Base-by-base conservation (phyloP, 2,113 vertebrate genomes). In the Canis aureus region DNA sequence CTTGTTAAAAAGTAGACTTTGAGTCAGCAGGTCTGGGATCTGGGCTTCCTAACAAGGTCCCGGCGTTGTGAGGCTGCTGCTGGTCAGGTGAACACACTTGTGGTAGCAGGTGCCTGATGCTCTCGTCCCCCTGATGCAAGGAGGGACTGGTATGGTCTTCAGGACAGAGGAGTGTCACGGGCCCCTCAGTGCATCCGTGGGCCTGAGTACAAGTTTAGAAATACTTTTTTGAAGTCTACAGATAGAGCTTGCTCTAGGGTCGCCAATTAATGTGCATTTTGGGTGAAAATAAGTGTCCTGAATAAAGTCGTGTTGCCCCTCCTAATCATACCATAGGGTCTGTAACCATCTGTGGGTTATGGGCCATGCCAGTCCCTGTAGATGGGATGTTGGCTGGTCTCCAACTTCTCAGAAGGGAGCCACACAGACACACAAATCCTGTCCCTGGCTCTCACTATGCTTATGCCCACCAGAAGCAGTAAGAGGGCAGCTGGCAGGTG, bases 71-170 rank as follows among this genome's bases (percentile, higher is more conserved):
- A 62, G 80, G 43, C 8, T 51, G 3, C 79, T 19, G 9, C 55
- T 57, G 4, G 13, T 29, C 3, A 0, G 59, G 35, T n/a, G 66
- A 27, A 23, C 23, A 3, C 2, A 1, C 22, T 0, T 17, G 4
- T 23, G 78, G 59, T 6, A 27, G 25, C 35, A 23, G 51, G n/a
- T 59, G 57, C n/a, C 17, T 19, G 29, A 17, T 7, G 7, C 57
- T 53, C 71, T 82, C 8, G 10, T 9, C 25, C 22, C 62, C 2
- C 4, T 16, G 23, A n/a, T 13, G 11, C 38, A 5, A 16, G 11
- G 38, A 89, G 32, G 84, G n/a, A 22, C 43, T 8, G 5, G 11
- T 43, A 38, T 11, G 13, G 15, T 62, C 11, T 13, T 32, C 11
- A 32, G 55, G 49, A 13, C 11, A 8, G 35, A 88, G 38, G 38